Base-by-base conservation (phyloP, 2,113 vertebrate species). In the Microcebus griseorufus region DNA sequence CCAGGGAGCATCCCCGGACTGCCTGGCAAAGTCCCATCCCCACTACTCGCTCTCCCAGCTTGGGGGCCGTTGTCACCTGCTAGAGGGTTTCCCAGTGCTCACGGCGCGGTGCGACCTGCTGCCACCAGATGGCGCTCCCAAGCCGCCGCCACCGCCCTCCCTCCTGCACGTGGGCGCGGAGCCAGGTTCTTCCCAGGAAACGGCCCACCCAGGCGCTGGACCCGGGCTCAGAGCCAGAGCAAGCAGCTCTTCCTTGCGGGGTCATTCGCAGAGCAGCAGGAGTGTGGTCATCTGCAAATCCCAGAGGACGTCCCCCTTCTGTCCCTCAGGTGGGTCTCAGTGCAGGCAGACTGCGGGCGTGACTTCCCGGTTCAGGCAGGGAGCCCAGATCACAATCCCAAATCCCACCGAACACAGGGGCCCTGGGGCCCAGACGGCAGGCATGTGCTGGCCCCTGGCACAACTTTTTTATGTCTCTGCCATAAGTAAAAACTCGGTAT, bases 31-130 rank as follows among this genome's bases (percentile, higher is more conserved):
- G 48, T 48, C 69, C 22, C 69, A 39, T 25, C 48, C 60, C 42
- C 42, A 1, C 48, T 48, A 37, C 37, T 51, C 23, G 37, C n/a
- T 5, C 39, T 48, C 55, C 51, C 10, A 6, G 60, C 60, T 6
- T 32, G 65, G 9, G 48, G 34, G 29, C 27, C 8, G 1, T 42
- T 29, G 25, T 45, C 42, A 27, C 25, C 32, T 10, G 70, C 23
- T 7, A 0, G 6, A 62, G 42, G 14, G 42, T 25, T 8, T 5
- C 67, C 10, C 1, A 1, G 42, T 62, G 75, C 22, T 65, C 4
- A 1, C 22, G 60, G 69, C 2, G 0, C 32, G 12, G 22, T 48
- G 11, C 48, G 18, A 9, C 18, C 13, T 1, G 1, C 55, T 0
- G 16, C 79, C 91, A 51, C 55, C 65, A 90, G 95, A 18, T 5